phyloP scores from a whole-genome alignment of 2,888 invertebrate genomes.

The Hypselothyrea guttata region DNA sequence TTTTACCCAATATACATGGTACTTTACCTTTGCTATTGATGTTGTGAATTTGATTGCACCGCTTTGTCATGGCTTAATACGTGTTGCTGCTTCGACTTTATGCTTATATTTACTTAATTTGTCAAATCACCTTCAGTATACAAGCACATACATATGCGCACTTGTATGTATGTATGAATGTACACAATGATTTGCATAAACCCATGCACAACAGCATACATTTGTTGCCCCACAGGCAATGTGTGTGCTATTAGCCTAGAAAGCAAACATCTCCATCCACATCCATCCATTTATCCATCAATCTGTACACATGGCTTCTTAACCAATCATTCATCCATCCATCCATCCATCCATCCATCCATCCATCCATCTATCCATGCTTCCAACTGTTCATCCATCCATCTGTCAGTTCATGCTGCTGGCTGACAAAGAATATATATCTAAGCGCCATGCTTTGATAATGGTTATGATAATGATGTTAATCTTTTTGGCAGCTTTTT shows the following conservation, averaged over 20 bases:
- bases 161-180: no score
- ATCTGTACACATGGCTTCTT: background rate
- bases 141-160: no score
- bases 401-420: background rate
- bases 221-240: slow-evolving; percentile 29
- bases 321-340: slow-evolving; percentile 1
- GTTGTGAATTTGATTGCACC: slow-evolving; percentile 54
- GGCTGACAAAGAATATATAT: background rate
- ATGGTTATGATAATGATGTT: slow-evolving; percentile 52
- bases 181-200: slow-evolving; percentile 62
- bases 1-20: slow-evolving; percentile 20
- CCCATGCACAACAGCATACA: slow-evolving; percentile 10
- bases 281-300: background rate
- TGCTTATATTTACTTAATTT: slow-evolving; percentile 39
- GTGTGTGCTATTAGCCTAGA: slow-evolving; percentile 74
- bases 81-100: slow-evolving; percentile 31
- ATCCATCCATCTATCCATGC: background rate
- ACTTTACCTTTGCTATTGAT: slow-evolving; percentile 14
- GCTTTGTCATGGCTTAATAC: slow-evolving; percentile 61
- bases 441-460: slow-evolving; percentile 35
- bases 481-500: slow-evolving; percentile 67
- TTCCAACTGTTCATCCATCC: background rate
- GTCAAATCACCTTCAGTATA: slow-evolving; percentile 50
- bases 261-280: slow-evolving; percentile 25
- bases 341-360: background rate